Conservation (phyloP, 64 coral and sea anemone genomes). For the Actinia tenebrosa region DNA sequence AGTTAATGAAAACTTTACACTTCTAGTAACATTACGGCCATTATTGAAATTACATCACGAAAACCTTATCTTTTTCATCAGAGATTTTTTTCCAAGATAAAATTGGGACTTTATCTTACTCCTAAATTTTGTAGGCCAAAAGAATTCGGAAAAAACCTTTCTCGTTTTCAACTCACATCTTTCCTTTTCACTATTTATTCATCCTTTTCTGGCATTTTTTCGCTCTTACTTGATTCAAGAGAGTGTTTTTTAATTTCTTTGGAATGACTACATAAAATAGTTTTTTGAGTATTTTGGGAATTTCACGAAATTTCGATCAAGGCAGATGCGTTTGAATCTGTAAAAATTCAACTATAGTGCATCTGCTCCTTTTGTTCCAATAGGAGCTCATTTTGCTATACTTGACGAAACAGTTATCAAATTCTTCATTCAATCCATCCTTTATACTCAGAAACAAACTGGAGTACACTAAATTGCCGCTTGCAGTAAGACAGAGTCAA, state of each 20-base stretch:
- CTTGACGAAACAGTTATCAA: neutral
- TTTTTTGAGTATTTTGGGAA: neutral
- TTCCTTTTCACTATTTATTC: neutral
- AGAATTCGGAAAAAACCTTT: neutral
- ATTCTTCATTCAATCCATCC: neutral
- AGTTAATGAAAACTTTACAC: constrained; percentile 9
- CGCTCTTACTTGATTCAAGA: neutral
- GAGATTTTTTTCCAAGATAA: neutral
- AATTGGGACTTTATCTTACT: neutral
- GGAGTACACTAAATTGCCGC: neutral
- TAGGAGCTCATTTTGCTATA: neutral
- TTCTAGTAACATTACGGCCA: neutral
- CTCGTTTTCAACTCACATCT: neutral
- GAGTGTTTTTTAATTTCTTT: neutral
- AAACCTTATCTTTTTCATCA: neutral
- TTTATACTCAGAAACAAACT: neutral
- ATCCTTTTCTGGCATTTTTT: neutral
- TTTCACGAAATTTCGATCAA: neutral
- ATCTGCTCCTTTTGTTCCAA: neutral
- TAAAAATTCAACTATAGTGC: neutral
- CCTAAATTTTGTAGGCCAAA: neutral
- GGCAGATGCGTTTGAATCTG: neutral
- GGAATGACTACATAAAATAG: too few relatives aligned
- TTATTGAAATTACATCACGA: neutral
- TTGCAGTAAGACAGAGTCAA: neutral